Base-by-base conservation (phyloP, 2,113 vertebrate species). In the Gymnobelideus leadbeateri region DNA sequence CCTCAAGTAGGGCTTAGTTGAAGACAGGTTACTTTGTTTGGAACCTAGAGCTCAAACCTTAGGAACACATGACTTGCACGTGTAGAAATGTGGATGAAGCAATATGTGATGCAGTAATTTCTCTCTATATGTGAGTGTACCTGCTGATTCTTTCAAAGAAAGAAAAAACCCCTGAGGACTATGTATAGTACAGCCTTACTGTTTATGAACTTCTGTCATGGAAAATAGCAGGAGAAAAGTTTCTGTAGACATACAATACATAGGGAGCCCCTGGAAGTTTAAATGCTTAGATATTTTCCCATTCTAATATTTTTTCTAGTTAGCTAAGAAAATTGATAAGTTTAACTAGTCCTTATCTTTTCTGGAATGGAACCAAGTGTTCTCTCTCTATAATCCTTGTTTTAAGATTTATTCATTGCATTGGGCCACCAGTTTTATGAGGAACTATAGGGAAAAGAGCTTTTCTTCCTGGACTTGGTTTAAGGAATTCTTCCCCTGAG, bases 41-140 rank as follows among this genome's bases (percentile, higher is more conserved):
- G 97, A 97, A 95, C 52, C 92, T 93, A 55, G 91, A 97, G 94
- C 95, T 97, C 95, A 97, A 97, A 49, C 96, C 0, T 1, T 90
- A 92, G 98, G 97, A 98, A 94, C 90, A 84, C 51, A 95, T 96
- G 92, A 95, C 89, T 95, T 97, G n/a, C 96, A 96, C 92, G 94
- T 0, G 0, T 3, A 3, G 89, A 95, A 46, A 93, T 93, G 91
- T 92, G 93, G 77, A 68, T 51, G 61, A 95, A 97, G 92, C 0
- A 1, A 95, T 97, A 97, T 95, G 97, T 98, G 98, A 95, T 61
- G 9, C 24, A 24, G 25, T 21, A 5, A 93, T 97, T 97, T 97
- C 95, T 90, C 93, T 98, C 93, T 93, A 46, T 89, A 68, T 97
- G 93, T 92, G 1, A 0, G 2, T 68, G 92, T 90, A 96, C 96